These are phyloP conservation scores for Harpagoxenus sublaevis DNA, from an alignment of 2,888 invertebrate genomes.

Conservation along the genomic window DNA sequence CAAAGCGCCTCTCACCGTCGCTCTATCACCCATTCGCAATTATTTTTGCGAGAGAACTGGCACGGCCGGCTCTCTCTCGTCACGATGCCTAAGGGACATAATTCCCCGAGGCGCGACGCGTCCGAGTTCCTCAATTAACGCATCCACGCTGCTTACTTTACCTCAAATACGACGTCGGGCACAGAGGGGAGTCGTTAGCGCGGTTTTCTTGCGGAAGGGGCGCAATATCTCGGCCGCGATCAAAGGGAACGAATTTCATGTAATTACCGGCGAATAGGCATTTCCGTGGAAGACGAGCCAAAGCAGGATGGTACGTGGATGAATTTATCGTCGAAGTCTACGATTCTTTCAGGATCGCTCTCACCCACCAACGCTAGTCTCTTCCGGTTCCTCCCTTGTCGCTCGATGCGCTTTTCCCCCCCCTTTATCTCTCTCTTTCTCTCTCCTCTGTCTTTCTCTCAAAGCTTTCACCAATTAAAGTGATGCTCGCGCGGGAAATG, in stretches of 20 bases:
- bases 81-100: constrained; percentile 54
- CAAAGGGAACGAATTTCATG: constrained; percentile 58
- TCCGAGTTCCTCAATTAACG: constrained; percentile 54
- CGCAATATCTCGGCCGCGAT: constrained; percentile 47
- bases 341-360: constrained; percentile 58
- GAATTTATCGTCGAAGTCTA: constrained; percentile 40
- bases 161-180: constrained; percentile 19
- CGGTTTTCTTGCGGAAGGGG: constrained; percentile 52
- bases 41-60: constrained; percentile 51
- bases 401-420: not conserved
- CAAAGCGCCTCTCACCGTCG: constrained; percentile 50
- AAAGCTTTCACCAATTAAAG: constrained; percentile 70
- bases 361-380: not conserved
- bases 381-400: not conserved
- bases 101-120: constrained; percentile 60
- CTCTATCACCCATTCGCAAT: constrained; percentile 54
- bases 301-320: constrained; percentile 28
- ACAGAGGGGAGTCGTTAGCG: constrained; percentile 59
- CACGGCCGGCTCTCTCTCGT: constrained; percentile 38
- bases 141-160: constrained; percentile 46
- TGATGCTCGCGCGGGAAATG: constrained; percentile 61
- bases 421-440: not conserved
- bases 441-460: constrained; percentile 29
- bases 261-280: constrained; percentile 63
- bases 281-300: constrained; percentile 54